Evolutionary conservation across 2,888 invertebrate species (phyloP).

Genomic region (Polymixis flavicincta): DNA sequence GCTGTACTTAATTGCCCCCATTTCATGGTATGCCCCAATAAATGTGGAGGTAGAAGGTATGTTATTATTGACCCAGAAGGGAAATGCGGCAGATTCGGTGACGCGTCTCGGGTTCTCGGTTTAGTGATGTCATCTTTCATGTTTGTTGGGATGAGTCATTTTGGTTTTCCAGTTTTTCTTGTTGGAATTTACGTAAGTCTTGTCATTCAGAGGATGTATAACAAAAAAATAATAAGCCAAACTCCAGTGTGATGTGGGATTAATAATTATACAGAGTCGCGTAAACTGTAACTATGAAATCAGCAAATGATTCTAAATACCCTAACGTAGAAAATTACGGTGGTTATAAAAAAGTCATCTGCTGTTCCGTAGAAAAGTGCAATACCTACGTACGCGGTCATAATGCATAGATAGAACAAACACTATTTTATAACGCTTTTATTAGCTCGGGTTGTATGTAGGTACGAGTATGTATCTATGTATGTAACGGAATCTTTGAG

Average conservation of each 20-base stretch:
- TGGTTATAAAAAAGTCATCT: too few relatives aligned
- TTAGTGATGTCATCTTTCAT: constrained; percentile 38
- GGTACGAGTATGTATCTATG: too few relatives aligned
- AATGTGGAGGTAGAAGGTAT: constrained; percentile 42
- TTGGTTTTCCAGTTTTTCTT: background rate
- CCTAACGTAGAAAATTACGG: too few relatives aligned
- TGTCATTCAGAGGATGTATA: background rate
- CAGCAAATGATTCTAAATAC: too few relatives aligned
- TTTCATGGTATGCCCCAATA: constrained; percentile 70
- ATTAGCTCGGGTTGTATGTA: too few relatives aligned
- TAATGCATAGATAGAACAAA: too few relatives aligned
- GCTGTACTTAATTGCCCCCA: constrained; percentile 83
- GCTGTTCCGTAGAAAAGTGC: too few relatives aligned
- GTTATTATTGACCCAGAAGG: constrained; percentile 56
- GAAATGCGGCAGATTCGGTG: constrained; percentile 24
- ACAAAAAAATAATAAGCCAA: too few relatives aligned
- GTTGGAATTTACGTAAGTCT: background rate
- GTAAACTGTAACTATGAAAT: background rate
- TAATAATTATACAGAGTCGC: background rate
- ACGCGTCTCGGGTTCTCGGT: constrained; percentile 11
- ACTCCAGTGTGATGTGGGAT: background rate
- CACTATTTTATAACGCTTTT: too few relatives aligned
- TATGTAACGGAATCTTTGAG: too few relatives aligned
- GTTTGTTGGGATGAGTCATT: constrained; percentile 30
- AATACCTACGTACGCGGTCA: too few relatives aligned